Evolutionary conservation across 2,797 vertebrate genomes (phyloP), one percentile per base, ranked within the genome.

Genomic region (Nyctibius grandis): DNA sequence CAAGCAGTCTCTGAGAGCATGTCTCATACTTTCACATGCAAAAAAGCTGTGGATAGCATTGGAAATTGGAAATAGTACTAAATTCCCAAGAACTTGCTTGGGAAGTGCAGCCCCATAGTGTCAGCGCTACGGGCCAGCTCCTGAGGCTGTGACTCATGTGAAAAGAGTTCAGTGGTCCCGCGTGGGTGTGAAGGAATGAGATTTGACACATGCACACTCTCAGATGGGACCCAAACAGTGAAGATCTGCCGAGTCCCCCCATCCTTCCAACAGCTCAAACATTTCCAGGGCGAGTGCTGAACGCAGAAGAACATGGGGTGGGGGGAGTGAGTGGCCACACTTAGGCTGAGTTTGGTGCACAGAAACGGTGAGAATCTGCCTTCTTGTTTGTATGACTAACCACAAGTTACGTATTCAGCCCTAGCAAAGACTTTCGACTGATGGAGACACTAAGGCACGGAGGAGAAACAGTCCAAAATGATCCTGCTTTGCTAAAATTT

Each of bases 401-500:
- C 82, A 90, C 70, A 26, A 56, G 56, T 56, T 56, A 56, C 0
- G 0, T 28, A 42, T 40, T 64, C 78, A 81, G 53, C 51, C 75
- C 45, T 23, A 80, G 78, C 21, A 69, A 80, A 91, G 40, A 51
- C 85, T 91, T 54, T 75, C 83, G 73, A 15, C 51, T 57, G 72
- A 10, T 72, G 64, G 53, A 93, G 34, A 36, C 33, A 47, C n/a
- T 56, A 57, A 84, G n/a, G 28, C 85, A 64, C 0, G 6, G 51
- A 80, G 68, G 36, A 88, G 45, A 92, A 88, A 65, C 19, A 51
- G 38, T 21, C 67, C 4, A 3, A 80, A 86, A 85, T 28, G 64
- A 83, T 91, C 85, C 61, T 33, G 21, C 38, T 94, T 89, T 81
- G 57, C 75, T 88, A 31, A 76, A 88, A 95, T 50, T 93, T 93